Evolutionary conservation across 2,888 invertebrate species (phyloP), one percentile per base, ranked within the genome.

Genomic region (Chymomyza fuscimana): DNA sequence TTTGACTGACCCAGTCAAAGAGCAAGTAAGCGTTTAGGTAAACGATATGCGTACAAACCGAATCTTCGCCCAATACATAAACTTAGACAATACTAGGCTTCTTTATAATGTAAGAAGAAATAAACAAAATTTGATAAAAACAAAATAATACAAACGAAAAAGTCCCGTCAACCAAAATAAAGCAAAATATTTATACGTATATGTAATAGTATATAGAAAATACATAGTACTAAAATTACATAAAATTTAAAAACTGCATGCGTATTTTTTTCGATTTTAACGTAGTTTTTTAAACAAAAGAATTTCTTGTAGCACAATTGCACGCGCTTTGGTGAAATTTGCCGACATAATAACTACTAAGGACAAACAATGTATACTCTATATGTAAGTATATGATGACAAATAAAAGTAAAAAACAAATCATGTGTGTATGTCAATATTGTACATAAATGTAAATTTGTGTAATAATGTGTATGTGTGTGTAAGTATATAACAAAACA

Each of bases 121-220:
- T 79, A 87, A 80, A 78, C 78, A 79, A 78, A 78, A 71, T 78
- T 79, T 74, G 78, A 70, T 73, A 81, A 82, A 81, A 75, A 85
- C 77, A 86, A 82, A 70, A 72, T 81, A 82, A 81, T 73, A 85
- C 78, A 86, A 82, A 78, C 73, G 58, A 88, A 81, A 90, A 89
- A 90, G 91, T 91, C 91, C 91, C 91, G 91, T 92, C 91, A 91
- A 92, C 91, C 91, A 92, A 91, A 91, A 88, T 86, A 82, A 89
- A 88, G 87, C 89, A 90, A 86, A 83, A 87, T 79, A 67, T 76
- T 81, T 78, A 81, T 75, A 81, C 32, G 32, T 79, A 80, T 79
- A 74, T 77, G 79, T 76, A 82, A 7, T 32, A 32, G 7, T 77
- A 78, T 65, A 65, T 64, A 74, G 16, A 36, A 82, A 82, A 82